Base-by-base conservation (phyloP, 1,140 invertebrate genomes). In the Drosophila asahinai region DNA sequence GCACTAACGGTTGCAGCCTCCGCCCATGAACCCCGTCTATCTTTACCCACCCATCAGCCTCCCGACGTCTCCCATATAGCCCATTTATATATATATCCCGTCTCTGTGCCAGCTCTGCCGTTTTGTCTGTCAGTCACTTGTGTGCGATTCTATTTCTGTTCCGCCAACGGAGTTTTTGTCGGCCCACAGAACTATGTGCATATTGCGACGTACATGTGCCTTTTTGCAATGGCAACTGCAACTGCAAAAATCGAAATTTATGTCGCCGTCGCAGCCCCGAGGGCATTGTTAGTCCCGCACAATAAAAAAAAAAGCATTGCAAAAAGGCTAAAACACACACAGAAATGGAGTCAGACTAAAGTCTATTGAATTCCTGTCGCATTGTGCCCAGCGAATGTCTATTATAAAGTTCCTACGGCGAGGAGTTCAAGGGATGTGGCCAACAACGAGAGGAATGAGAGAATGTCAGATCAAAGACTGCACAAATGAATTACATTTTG, bases 1-100 rank as follows among this genome's bases (percentile, higher is more conserved):
- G 72, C 84, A 76, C 81, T 89, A 89, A 89, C 86, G 81, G 86
- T 79, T 36, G 55, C 84, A 89, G 74, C 84, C 78, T 89, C 84
- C 83, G 72, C 77, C 77, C 38, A 68, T 38, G 14, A 38, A 48
- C 49, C 17, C 30, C 63, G 49, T 36, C 14, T 12, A 14, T 45
- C 19, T 33, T 54, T 12, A 36, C 30, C 27, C 22, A 36, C 45
- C 15, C 25, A 19, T 9, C 3, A 45, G 3, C 43, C 43, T 9
- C 43, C 17, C 43, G 9, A 17, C 11, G 45, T 57, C 38, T 52
- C n/a, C 36, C 9, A 25, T 38, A 25, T 22, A 55, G 52, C 25
- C 43, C 54, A 57, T 57, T 40, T 57, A 57, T 57, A 57, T 55
- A 55, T 42, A 33, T 63, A 63, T 17, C 62, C 54, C 42, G 38